Conservation (phyloP, 2,888 invertebrate genomes). For the Coremacera marginata region DNA sequence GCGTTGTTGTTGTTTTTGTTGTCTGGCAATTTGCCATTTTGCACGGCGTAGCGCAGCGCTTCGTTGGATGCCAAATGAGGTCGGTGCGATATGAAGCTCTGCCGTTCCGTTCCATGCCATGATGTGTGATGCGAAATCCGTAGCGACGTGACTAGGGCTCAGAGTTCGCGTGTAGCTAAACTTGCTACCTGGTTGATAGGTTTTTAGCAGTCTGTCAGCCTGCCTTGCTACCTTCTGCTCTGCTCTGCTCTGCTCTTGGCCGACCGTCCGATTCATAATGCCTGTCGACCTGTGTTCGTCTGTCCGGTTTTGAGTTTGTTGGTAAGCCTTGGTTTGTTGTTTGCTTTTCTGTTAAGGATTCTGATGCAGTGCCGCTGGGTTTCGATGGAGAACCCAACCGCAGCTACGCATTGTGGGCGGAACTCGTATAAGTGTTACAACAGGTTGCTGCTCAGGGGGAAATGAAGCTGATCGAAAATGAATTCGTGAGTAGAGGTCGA, state of each 20-base stretch:
- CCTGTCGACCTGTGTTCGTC: background rate
- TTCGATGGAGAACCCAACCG: conserved; percentile 21
- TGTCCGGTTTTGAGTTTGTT: background rate
- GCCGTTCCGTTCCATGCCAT: background rate
- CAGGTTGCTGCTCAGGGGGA: conserved; percentile 59
- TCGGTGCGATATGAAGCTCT: conserved; percentile 32
- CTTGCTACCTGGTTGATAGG: conserved; percentile 11
- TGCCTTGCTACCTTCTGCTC: background rate
- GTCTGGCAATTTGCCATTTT: conserved; percentile 64
- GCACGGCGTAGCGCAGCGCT: conserved; percentile 52
- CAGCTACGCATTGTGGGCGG: conserved; percentile 51
- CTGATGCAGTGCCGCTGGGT: background rate
- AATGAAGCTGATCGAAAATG: conserved; percentile 12
- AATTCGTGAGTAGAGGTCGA: conserved; percentile 24
- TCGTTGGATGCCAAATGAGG: conserved; percentile 55
- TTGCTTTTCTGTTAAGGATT: background rate
- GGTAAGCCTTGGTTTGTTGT: background rate
- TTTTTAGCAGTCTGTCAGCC: background rate
- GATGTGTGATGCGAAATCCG: conserved; percentile 4
- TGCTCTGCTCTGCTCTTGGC: background rate
- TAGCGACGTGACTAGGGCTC: conserved; percentile 4
- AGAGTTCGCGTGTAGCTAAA: conserved; percentile 12
- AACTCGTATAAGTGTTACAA: conserved; percentile 59
- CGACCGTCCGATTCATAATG: too few species aligned
- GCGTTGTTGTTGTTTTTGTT: background rate